These are phyloP conservation scores for Polyommatus icarus DNA, from an alignment of 2,888 invertebrate genomes.

Conservation along the genomic window DNA sequence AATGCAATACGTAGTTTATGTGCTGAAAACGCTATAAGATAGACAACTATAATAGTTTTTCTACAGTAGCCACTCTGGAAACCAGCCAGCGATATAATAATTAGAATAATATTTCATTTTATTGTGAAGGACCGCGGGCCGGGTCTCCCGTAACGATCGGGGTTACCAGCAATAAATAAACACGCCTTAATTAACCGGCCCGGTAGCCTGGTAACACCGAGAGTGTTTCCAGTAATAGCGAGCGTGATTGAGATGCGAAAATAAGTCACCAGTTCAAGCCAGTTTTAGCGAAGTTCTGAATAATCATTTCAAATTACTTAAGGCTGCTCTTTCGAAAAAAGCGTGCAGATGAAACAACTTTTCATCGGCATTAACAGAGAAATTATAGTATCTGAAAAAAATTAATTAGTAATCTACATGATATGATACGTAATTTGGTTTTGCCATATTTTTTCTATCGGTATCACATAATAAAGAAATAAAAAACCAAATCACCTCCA, in stretches of 20 bases:
- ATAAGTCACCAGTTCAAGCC: not conserved
- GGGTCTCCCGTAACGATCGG: slow-evolving; percentile 3
- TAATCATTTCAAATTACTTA: not conserved
- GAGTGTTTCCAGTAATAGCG: slow-evolving; percentile 31
- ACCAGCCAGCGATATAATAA: not conserved
- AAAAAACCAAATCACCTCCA: too few relatives aligned
- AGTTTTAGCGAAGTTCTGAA: not conserved
- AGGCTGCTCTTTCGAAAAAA: too few relatives aligned
- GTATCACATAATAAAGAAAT: too few relatives aligned
- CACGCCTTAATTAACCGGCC: slow-evolving; percentile 29
- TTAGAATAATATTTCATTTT: slow-evolving; percentile 7
- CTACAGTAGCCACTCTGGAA: slow-evolving; percentile 6
- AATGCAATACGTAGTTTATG: too few relatives aligned
- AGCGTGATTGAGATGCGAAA: slow-evolving; percentile 22
- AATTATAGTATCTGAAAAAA: too few relatives aligned
- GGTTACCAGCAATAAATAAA: slow-evolving; percentile 31
- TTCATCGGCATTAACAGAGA: too few relatives aligned
- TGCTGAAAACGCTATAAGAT: too few relatives aligned
- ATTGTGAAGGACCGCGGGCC: slow-evolving; percentile 14
- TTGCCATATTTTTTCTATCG: too few relatives aligned
- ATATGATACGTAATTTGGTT: too few relatives aligned
- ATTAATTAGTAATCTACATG: too few relatives aligned
- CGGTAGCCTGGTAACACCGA: slow-evolving; percentile 19
- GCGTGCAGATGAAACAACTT: too few relatives aligned
- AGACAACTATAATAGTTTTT: not conserved